Evolutionary conservation across 2,888 invertebrate species (phyloP).

Genomic region (Adelphocoris suturalis): DNA sequence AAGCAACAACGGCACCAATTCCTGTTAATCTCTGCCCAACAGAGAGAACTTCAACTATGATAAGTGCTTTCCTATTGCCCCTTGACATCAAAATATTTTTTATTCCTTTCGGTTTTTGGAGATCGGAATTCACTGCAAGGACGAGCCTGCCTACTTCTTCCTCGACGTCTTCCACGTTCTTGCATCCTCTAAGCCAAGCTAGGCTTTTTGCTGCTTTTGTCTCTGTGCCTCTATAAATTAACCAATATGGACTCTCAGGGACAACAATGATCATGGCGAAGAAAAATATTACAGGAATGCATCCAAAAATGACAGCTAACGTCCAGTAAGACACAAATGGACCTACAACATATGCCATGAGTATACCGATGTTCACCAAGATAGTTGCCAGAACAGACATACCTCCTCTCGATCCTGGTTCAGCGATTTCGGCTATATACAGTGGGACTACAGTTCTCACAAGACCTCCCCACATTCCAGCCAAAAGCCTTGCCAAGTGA

Average conservation of each 20-base stretch:
- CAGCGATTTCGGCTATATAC: constrained; percentile 89
- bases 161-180: constrained; percentile 82
- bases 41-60: constrained; percentile 73
- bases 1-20: constrained; percentile 75
- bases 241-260: constrained; percentile 85
- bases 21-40: constrained; percentile 71
- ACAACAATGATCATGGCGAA: constrained; percentile 81
- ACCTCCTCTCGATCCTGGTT: constrained; percentile 80
- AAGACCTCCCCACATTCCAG: constrained; percentile 80
- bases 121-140: constrained; percentile 68
- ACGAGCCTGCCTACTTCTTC: background rate
- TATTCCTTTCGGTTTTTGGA: constrained; percentile 67
- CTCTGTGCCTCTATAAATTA: constrained; percentile 80
- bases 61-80: constrained; percentile 73
- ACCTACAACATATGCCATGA: constrained; percentile 83
- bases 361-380: constrained; percentile 81
- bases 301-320: constrained; percentile 81
- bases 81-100: constrained; percentile 73
- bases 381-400: constrained; percentile 82
- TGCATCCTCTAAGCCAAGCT: constrained; percentile 81
- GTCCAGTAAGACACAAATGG: constrained; percentile 81
- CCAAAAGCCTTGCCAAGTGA: constrained; percentile 73
- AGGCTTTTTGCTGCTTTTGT: constrained; percentile 82
- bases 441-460: constrained; percentile 88
- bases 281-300: constrained; percentile 81